Evolutionary conservation across 2,797 vertebrate genomes (phyloP), one percentile per base, ranked within the genome.

Genomic region (Alauda arvensis): DNA sequence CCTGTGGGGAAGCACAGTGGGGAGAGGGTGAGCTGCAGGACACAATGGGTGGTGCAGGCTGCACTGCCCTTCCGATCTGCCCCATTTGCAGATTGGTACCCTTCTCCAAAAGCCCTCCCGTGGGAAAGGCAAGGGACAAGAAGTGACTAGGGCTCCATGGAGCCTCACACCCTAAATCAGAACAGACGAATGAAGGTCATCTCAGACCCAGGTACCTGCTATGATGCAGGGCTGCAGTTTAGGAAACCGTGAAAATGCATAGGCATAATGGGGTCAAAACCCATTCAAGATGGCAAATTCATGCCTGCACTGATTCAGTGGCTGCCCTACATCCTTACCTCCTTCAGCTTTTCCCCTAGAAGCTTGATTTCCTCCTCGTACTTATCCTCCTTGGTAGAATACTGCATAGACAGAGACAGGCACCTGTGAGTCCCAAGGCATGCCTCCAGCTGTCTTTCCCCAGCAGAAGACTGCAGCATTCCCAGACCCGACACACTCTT

Each of bases 381-480:
- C 95, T 99, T 99, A 94, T 99, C 99, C 94, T 99, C 99, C 96
- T 99, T 99, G 96, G 98, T 98, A 69, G 99, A 98, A 93, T 99
- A 99, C 99, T 99, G 96, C 68, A 96, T 96, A 93, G 85, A 94
- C 61, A 96, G 12, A 96, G n/a, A 91, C 1, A 14, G 20, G 33
- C 13, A 77, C 3, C 34, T 1, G 1, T 81, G 29, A 63, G 90
- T 23, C 18, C 16, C 43, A 43, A 3, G 4, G 49, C 28, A 79
- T 6, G 1, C 23, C 29, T 42, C 33, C 1, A 2, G 8, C 28
- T 40, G 5, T 67, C 26, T 42, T 90, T 76, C 8, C 33, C 67
- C 37, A 45, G 28, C 12, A 37, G n/a, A 10, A 62, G 20, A 88
- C 24, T 1, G 1, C 72, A 70, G 42, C 21, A 56, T 33, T 42